Percentiles rank a stretch among this genome's conserved stretches.
These are phyloP conservation scores for Tadarida brasiliensis DNA, from an alignment of 2,797 vertebrate genomes.

Conservation along the genomic window DNA sequence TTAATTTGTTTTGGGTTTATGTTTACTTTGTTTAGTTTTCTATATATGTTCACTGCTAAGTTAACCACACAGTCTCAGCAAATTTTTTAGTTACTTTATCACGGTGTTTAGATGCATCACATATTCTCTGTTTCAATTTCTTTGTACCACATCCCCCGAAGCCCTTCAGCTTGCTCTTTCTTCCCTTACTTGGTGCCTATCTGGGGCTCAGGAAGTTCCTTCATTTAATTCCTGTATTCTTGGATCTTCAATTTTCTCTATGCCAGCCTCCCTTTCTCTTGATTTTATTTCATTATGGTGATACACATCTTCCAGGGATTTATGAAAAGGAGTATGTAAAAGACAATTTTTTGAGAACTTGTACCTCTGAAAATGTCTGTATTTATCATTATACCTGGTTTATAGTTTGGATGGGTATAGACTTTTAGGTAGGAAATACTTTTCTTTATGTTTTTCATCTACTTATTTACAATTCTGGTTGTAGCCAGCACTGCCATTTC, in stretches of 20 bases:
- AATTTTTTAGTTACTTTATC: neutral
- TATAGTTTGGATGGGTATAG: neutral
- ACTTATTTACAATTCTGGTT: neutral
- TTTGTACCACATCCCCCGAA: neutral
- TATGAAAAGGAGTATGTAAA: neutral
- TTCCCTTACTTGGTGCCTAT: neutral
- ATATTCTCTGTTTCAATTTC: neutral
- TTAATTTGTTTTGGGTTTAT: neutral
- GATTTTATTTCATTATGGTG: neutral
- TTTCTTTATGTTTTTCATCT: neutral
- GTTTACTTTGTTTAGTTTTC: neutral
- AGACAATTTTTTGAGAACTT: neutral
- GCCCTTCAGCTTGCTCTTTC: too few species aligned
- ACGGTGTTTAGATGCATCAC: neutral
- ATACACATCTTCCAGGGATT: neutral
- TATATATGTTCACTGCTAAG: neutral
- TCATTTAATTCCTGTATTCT: neutral
- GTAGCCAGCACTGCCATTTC: neutral
- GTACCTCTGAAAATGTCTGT: neutral
- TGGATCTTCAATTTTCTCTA: neutral
- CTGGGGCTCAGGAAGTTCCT: neutral
- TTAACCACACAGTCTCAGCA: neutral
- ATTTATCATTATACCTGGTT: neutral
- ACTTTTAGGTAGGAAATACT: neutral
- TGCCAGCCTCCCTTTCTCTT: neutral